Conservation (phyloP, 1,140 invertebrate species). For the Olivierus martensii region DNA sequence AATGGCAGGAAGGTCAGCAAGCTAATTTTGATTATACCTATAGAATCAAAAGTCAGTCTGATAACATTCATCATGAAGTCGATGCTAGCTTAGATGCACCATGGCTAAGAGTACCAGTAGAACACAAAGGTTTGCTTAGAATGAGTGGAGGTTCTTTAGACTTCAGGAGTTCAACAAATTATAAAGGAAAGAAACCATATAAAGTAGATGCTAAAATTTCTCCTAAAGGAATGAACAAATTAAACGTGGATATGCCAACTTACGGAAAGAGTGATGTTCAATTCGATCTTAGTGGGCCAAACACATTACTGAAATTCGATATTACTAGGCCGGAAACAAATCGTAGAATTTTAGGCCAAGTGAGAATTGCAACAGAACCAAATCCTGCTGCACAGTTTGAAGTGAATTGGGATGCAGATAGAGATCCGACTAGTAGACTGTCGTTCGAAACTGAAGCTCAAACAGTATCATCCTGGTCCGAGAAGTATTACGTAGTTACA, state of each 20-base stretch:
- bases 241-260: not conserved
- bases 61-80: constrained; percentile 13
- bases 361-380: not conserved
- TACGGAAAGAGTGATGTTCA: constrained; percentile 1
- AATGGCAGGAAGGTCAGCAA: not conserved
- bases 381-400: not conserved
- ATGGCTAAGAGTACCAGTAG: not conserved
- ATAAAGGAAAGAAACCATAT: not conserved
- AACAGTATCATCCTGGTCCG: not conserved
- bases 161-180: not conserved
- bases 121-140: not conserved
- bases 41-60: not conserved
- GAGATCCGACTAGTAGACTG: constrained; percentile 5
- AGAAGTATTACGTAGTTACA: constrained; percentile 5
- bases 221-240: not conserved
- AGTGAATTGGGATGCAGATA: constrained; percentile 10
- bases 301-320: constrained; percentile 1
- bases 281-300: not conserved
- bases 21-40: constrained; percentile 8
- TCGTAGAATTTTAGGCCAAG: constrained; percentile 1
- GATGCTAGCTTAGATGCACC: constrained; percentile 6
- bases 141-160: not conserved
- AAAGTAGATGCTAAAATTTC: constrained; percentile 1
- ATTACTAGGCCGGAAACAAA: not conserved
- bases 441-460: not conserved